A percentile compares a stretch with the other conserved stretches of the same genome.
Evolutionary conservation across 2,797 vertebrate species (phyloP).

Genomic region (Adelosebastes latens): DNA sequence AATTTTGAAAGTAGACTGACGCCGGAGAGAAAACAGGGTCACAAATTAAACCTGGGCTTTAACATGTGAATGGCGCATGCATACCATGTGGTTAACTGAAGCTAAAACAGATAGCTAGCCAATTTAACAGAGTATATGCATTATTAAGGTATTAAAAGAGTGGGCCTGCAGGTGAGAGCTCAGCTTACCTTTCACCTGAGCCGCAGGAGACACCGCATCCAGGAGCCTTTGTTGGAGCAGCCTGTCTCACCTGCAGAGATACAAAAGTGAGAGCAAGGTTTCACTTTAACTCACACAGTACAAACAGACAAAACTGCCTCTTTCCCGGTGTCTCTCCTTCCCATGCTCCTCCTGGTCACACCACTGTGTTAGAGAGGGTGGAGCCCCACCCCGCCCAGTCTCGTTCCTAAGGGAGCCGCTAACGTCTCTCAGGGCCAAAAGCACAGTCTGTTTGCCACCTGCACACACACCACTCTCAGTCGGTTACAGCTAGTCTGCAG

Average conservation of each 20-base stretch:
- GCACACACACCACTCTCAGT: slow-evolving; percentile 15
- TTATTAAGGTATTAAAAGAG: slow-evolving; percentile 46
- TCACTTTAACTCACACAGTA: slow-evolving; percentile 43
- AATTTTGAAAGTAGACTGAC: slow-evolving; percentile 45
- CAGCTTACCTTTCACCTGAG: slow-evolving; percentile 80
- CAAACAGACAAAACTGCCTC: slow-evolving; percentile 24
- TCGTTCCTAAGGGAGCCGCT: slow-evolving; percentile 29
- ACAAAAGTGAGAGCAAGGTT: slow-evolving; percentile 52
- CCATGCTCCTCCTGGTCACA: slow-evolving; percentile 68
- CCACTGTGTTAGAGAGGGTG: slow-evolving; percentile 54
- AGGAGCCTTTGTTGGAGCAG: slow-evolving; percentile 63
- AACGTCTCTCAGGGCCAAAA: slow-evolving; percentile 26
- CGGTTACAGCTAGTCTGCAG: background rate
- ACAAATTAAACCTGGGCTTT: background rate
- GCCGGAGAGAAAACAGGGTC: slow-evolving; percentile 20
- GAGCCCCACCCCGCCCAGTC: slow-evolving; percentile 43
- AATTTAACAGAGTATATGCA: slow-evolving; percentile 7
- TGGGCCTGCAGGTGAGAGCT: slow-evolving; percentile 27
- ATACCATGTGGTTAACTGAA: slow-evolving; percentile 27
- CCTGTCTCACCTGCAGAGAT: slow-evolving; percentile 69
- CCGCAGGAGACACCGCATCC: slow-evolving; percentile 69
- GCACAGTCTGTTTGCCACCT: slow-evolving; percentile 50
- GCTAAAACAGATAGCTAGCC: background rate
- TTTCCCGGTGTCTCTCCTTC: slow-evolving; percentile 20
- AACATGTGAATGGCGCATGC: background rate